Conservation (phyloP, 2,113 vertebrate genomes). For the Drymodes brunneopygia region DNA sequence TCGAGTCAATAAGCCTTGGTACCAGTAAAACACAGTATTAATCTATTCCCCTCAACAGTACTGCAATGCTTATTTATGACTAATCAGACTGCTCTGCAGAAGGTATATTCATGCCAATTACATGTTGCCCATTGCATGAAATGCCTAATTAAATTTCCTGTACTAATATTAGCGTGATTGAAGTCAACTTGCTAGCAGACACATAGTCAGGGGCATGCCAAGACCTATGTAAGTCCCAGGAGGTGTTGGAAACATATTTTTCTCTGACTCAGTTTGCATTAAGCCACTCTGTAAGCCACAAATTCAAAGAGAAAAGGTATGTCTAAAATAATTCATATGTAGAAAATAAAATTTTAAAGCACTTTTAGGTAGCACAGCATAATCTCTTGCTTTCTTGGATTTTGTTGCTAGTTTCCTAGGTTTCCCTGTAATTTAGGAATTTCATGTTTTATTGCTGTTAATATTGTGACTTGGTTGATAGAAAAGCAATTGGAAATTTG, state of each 20-base stretch:
- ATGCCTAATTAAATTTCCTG: constrained; percentile 24
- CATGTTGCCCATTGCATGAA: background rate
- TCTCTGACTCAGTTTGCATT: background rate
- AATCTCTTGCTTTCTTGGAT: background rate
- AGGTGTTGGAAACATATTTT: background rate
- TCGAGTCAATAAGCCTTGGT: background rate
- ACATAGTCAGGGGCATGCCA: background rate
- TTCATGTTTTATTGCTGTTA: background rate
- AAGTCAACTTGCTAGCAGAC: background rate
- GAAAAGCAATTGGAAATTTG: background rate
- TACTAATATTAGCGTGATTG: background rate
- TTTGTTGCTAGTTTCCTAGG: background rate
- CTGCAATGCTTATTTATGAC: background rate
- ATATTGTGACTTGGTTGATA: background rate
- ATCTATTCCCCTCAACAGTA: background rate
- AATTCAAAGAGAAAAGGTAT: background rate
- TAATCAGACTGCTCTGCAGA: background rate
- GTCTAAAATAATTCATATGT: background rate
- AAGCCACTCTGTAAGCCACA: background rate
- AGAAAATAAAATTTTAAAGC: background rate
- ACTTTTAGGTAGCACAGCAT: background rate
- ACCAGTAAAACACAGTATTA: background rate
- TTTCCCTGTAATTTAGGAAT: background rate
- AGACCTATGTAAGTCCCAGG: background rate
- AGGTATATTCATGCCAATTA: background rate